Evolutionary conservation across 92 coral and sea anemone genomes (phyloP).

Genomic region (Parazoanthus swiftii): DNA sequence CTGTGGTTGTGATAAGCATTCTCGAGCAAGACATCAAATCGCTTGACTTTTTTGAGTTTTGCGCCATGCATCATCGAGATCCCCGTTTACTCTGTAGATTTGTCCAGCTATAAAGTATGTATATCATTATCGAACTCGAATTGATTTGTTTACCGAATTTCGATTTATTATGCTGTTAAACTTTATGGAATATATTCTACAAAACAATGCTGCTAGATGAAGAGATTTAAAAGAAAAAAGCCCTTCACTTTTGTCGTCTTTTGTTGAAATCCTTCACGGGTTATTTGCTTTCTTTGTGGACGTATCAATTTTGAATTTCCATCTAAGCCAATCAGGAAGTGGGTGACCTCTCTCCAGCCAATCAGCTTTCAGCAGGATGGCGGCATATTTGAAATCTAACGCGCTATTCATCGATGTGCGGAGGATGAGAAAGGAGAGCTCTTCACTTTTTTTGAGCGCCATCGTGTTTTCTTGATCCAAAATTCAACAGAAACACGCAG

Average conservation of each 20-base stretch:
- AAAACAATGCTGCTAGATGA: slow-evolving; percentile 20
- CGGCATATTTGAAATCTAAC: slow-evolving; percentile 98
- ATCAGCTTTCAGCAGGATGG: slow-evolving; percentile 81
- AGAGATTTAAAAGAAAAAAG: slow-evolving; percentile 36
- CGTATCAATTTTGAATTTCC: slow-evolving; percentile 73
- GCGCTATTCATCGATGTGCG: slow-evolving; percentile 78
- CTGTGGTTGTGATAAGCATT: too few species aligned
- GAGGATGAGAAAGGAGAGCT: slow-evolving; percentile 63
- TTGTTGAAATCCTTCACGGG: slow-evolving; percentile 29
- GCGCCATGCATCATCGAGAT: too few species aligned
- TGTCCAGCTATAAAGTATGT: neutral
- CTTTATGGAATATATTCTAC: neutral
- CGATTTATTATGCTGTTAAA: neutral
- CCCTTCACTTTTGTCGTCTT: slow-evolving; percentile 47
- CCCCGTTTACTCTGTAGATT: too few species aligned
- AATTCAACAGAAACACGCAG: slow-evolving; percentile 53
- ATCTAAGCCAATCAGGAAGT: slow-evolving; percentile 68
- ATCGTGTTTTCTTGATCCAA: slow-evolving; percentile 68
- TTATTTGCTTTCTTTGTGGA: slow-evolving; percentile 33
- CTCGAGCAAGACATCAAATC: too few species aligned
- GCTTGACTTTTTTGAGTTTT: too few species aligned
- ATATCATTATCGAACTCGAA: neutral
- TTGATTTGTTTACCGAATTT: neutral
- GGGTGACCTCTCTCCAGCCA: slow-evolving; percentile 66
- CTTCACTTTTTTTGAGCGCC: slow-evolving; percentile 52